Evolutionary conservation across 2,113 vertebrate species (phyloP), one percentile per base, ranked within the genome.

Genomic region (Nanger granti): DNA sequence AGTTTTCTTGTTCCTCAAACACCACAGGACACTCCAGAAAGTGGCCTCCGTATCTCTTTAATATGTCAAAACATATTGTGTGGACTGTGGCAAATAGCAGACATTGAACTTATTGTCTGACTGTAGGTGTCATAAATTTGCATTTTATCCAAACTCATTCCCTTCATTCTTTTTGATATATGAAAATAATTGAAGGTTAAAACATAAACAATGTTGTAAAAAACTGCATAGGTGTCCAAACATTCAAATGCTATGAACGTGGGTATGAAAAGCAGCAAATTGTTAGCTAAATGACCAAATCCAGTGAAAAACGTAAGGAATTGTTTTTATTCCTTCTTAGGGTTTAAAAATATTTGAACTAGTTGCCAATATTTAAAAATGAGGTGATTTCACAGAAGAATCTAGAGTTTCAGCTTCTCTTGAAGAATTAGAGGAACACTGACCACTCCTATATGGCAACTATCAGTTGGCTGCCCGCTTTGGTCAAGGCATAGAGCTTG

Each of bases 271-370:
- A 44, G 88, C 52, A 92, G 66, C 87, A 85, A 69, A 90, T 2
- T 55, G 49, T 85, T 28, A 86, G 54, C 37, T 52, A 54, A 87
- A 73, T 44, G 44, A 64, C n/a, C 87, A 91, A 94, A 82, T 49
- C 69, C 24, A 60, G 82, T 73, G 55, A 55, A 60, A 93, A 95
- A 54, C 15, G 37, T 69, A 47, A 55, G 4, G 17, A 87, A 87
- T 31, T 52, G 15, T 31, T 57, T 69, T 14, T 47, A 41, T 37
- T 17, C 22, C 54, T 49, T 59, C 31, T 54, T 26, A 4, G 60
- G 20, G 62, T 54, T 92, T 96, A 60, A 76, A 95, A 91, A 87
- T 95, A 93, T 60, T 60, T 91, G 41, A 87, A 55, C 37, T 64
- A 34, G 54, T 66, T 80, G 73, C 47, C 52, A 88, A 57, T 60